Evolutionary conservation across 2,113 vertebrate genomes (phyloP).

Genomic region (Lamprologus lemairii): DNA sequence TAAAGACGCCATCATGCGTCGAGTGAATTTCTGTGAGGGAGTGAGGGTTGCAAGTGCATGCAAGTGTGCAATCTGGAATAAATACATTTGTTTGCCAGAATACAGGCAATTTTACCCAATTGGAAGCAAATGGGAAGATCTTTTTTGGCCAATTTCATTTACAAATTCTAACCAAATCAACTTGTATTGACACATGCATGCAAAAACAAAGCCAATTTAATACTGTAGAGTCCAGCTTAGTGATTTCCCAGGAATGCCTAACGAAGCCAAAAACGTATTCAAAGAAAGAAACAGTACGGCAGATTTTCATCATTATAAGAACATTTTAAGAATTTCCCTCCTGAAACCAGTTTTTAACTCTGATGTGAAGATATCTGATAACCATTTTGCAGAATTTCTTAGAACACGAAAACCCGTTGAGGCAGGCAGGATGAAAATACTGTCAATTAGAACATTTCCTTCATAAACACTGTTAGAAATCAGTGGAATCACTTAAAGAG

Average conservation of each 20-base stretch:
- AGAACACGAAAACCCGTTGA: neutral
- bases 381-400: neutral
- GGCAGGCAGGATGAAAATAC: neutral
- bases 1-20: slow-evolving; percentile 8
- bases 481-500: neutral
- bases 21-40: neutral
- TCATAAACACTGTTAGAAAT: neutral
- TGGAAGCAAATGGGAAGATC: neutral
- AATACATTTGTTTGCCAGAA: neutral
- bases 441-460: neutral
- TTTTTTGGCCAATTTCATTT: neutral
- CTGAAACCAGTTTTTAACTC: neutral
- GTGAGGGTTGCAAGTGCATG: slow-evolving; percentile 18
- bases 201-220: neutral
- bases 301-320: neutral
- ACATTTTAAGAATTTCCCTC: neutral
- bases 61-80: neutral
- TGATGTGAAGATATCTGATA: neutral
- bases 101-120: neutral
- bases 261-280: neutral
- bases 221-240: neutral
- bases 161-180: neutral
- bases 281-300: neutral
- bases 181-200: neutral
- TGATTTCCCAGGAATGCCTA: neutral